Conservation (phyloP, 2,888 invertebrate genomes). For the Hetaerina titia region DNA sequence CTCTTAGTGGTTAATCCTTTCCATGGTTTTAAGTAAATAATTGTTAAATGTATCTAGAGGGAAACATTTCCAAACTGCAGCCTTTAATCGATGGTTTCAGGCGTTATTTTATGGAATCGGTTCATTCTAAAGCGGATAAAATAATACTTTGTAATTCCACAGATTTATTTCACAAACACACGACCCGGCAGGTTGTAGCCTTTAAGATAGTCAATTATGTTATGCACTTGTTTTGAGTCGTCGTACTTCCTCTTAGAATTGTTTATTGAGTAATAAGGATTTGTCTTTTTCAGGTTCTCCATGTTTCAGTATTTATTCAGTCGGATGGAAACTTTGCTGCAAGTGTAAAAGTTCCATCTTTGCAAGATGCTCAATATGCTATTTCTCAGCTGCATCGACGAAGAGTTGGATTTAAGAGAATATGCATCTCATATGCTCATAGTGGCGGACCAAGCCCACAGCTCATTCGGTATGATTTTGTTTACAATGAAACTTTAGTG, state of each 20-base stretch:
- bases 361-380: conserved; percentile 81
- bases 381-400: conserved; percentile 78
- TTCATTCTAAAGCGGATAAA: too few relatives aligned
- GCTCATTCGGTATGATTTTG: conserved; percentile 75
- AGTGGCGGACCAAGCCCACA: conserved; percentile 82
- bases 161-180: too few relatives aligned
- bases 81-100: too few relatives aligned
- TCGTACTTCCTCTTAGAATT: not conserved
- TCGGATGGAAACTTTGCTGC: conserved; percentile 85
- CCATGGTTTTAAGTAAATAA: too few relatives aligned
- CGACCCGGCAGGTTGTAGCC: not conserved
- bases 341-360: conserved; percentile 84
- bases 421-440: conserved; percentile 86
- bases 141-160: too few relatives aligned
- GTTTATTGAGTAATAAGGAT: not conserved
- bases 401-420: conserved; percentile 87
- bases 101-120: too few relatives aligned
- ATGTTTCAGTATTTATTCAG: conserved; percentile 82
- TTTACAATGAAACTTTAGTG: not conserved
- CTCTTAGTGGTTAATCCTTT: too few relatives aligned
- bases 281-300: conserved; percentile 78
- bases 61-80: too few relatives aligned
- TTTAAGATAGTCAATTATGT: not conserved
- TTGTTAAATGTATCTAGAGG: too few relatives aligned
- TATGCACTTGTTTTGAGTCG: not conserved